A percentile compares a stretch with the other conserved stretches of the same genome.
phyloP scores from a whole-genome alignment of 1,140 invertebrate genomes.

The Radopholus similis region DNA sequence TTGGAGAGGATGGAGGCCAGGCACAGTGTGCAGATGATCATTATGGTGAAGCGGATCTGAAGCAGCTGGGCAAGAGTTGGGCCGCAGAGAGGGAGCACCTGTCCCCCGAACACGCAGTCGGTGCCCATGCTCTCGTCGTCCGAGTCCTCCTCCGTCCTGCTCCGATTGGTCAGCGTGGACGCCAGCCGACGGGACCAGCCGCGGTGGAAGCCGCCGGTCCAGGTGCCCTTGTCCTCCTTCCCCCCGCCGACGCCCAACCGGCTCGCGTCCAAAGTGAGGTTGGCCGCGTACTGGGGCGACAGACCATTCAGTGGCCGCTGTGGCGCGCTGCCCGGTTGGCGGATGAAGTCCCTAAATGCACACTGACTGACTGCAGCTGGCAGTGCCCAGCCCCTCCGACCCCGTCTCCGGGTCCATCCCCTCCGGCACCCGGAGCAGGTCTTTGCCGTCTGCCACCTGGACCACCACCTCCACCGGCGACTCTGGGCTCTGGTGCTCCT shows the following conservation, averaged over 20 bases:
- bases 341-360: not conserved
- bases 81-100: not conserved
- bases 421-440: constrained; percentile 6
- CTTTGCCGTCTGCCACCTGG: too few relatives aligned
- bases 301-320: not conserved
- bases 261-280: not conserved
- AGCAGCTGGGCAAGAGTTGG: not conserved
- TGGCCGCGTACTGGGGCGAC: not conserved
- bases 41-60: constrained; percentile 54
- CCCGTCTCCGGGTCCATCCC: constrained; percentile 24
- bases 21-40: constrained; percentile 52
- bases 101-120: constrained; percentile 40
- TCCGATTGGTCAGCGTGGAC: constrained; percentile 11
- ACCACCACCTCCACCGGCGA: too few relatives aligned
- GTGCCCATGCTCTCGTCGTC: constrained; percentile 25
- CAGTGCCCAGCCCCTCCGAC: not conserved
- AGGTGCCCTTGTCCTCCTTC: not conserved
- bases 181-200: constrained; percentile 4
- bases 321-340: not conserved
- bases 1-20: constrained; percentile 56
- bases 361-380: too few relatives aligned
- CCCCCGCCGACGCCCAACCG: not conserved
- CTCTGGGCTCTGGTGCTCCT: too few relatives aligned
- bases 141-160: not conserved
- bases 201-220: not conserved